Base-by-base conservation (phyloP, 2,113 vertebrate genomes). In the Butastur rufipennis region DNA sequence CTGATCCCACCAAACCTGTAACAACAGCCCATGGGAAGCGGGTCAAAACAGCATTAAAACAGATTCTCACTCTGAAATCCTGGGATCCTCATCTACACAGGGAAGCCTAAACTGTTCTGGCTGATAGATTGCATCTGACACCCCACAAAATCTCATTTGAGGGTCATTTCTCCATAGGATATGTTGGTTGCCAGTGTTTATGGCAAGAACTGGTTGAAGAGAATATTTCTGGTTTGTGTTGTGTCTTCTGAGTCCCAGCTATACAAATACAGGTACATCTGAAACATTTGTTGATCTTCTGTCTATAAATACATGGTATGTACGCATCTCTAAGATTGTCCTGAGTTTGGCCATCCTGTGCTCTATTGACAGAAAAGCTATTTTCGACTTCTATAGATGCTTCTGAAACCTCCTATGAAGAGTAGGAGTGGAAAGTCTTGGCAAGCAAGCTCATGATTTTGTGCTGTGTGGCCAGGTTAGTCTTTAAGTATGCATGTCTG, bases 401-500 rank as follows among this genome's bases (percentile, higher is more conserved):
- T 95, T 85, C 48, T 94, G 48, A 91, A 86, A 81, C 38, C 47
- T 50, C 8, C 75, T 90, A 56, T 16, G 55, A 91, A 73, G 74
- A 80, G 63, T 55, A 81, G 50, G 48, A 94, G 58, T 53, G 81
- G 48, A 65, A 93, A 40, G 10, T 79, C 81, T 82, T 87, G 53
- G 70, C 62, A 96, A 80, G 22, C 34, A 93, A 45, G 29, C 42
- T 93, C 25, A 48, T 22, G n/a, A 68, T 93, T 95, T 87, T 90
- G 73, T 68, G 66, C 38, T 72, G 17, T 74, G 91, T 94, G 93
- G 89, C 65, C 91, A 93, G 78, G 85, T 94, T 95, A 94, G 78
- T 40, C 81, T 95, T 85, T 82, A 87, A 79, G 68, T 29, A 87
- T 85, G 78, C 70, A 63, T 65, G 78, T 94, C 92, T 93, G 93